phyloP scores from a whole-genome alignment of 2,888 invertebrate genomes.

The Pedicia rivosa region DNA sequence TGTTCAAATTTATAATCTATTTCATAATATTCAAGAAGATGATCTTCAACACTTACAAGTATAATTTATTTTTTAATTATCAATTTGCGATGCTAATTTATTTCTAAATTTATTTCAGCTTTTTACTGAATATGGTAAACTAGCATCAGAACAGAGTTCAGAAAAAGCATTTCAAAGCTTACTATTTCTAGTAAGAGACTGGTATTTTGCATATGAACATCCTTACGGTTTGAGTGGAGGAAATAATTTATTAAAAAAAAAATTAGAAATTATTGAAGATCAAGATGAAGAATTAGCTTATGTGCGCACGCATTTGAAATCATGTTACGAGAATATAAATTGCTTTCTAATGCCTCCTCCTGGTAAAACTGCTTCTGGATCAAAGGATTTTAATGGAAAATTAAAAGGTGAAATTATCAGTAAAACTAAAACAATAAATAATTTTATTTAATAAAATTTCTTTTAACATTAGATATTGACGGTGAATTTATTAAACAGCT shows the following conservation, averaged over 20 bases:
- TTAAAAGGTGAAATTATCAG: neutral
- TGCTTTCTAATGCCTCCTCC: conserved; percentile 9
- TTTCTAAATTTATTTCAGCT: conserved; percentile 2
- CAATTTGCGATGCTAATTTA: too few relatives aligned
- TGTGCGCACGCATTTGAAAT: conserved; percentile 3
- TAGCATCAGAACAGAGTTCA: neutral
- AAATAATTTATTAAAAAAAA: neutral
- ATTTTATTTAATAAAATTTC: too few relatives aligned
- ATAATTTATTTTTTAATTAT: too few relatives aligned
- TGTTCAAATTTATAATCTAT: conserved; percentile 5
- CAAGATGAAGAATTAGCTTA: conserved; percentile 5
- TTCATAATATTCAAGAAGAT: conserved; percentile 8
- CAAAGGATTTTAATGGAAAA: conserved; percentile 4
- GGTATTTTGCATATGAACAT: conserved; percentile 5
- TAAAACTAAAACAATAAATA: too few relatives aligned
- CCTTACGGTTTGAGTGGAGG: conserved; percentile 7
- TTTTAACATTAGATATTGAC: conserved; percentile 5
- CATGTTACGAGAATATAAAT: conserved; percentile 3
- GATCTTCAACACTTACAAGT: conserved; percentile 7
- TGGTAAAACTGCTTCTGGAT: conserved; percentile 3
- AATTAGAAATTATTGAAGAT: conserved; percentile 4
- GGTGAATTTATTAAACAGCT: conserved; percentile 7
- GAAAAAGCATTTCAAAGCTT: conserved; percentile 7
- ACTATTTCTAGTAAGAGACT: conserved; percentile 8
- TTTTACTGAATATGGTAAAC: conserved; percentile 7